A percentile compares a stretch with the other conserved stretches of the same genome.
These are phyloP conservation scores for Microctonus hyperodae DNA, from an alignment of 2,888 invertebrate species.

Conservation along the genomic window DNA sequence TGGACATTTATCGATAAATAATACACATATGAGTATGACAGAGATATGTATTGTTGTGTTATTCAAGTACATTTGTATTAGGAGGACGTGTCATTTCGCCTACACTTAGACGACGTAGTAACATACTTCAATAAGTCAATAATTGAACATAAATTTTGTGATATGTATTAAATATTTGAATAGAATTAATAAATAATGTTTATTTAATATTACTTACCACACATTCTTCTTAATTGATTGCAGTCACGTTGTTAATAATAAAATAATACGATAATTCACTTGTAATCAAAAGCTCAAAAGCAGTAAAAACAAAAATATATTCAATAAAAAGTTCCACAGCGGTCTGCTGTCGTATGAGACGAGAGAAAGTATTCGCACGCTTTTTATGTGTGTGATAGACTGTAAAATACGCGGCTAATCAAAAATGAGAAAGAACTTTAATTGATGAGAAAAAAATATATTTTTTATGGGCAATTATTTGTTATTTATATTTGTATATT, in stretches of 20 bases:
- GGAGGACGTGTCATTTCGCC: background rate
- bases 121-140: background rate
- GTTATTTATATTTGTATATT: no score
- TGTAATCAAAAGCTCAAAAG: background rate
- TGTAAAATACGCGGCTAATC: background rate
- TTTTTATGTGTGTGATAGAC: constrained; percentile 38
- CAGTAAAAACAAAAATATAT: constrained; percentile 1
- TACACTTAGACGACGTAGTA: background rate
- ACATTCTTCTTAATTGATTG: constrained; percentile 31
- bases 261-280: constrained; percentile 2
- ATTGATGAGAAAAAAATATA: background rate
- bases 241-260: background rate
- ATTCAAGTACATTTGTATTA: background rate
- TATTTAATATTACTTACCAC: constrained; percentile 33
- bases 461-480: background rate
- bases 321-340: constrained; percentile 18
- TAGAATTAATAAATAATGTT: background rate
- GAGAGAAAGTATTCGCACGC: constrained; percentile 31
- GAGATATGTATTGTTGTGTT: background rate
- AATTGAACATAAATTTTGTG: background rate
- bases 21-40: background rate
- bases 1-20: no score
- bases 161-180: no score
- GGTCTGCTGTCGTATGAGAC: constrained; percentile 42
- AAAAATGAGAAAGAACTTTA: background rate